Percentiles rank a stretch among this genome's conserved stretches.
Evolutionary conservation across 2,113 vertebrate species (phyloP).

Genomic region (Bos indicus): DNA sequence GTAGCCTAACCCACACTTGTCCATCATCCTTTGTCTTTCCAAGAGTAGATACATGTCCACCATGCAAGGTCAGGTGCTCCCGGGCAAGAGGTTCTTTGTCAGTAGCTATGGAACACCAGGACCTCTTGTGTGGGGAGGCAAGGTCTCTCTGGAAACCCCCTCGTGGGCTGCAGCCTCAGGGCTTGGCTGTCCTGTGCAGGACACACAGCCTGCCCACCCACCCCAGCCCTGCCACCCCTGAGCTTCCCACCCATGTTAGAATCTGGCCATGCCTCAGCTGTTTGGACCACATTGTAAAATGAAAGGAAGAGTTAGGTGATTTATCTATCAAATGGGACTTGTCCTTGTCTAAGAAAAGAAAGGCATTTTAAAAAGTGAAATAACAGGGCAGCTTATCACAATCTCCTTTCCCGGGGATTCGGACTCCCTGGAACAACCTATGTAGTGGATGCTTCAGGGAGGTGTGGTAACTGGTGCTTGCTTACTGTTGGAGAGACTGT

Average conservation of each 20-base stretch:
- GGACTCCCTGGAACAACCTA: neutral
- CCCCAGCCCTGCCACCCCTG: neutral
- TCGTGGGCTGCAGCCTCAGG: neutral
- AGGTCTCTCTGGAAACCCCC: neutral
- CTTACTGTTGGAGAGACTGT: neutral
- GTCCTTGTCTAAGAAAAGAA: neutral
- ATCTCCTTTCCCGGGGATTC: neutral
- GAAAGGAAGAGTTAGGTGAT: neutral
- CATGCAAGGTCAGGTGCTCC: neutral
- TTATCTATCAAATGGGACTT: neutral
- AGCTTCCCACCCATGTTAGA: neutral
- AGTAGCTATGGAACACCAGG: neutral
- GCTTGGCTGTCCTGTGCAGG: neutral
- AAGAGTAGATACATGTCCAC: neutral
- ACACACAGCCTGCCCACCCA: neutral
- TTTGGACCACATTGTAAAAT: neutral
- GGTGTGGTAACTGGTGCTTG: neutral
- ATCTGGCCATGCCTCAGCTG: too few species aligned
- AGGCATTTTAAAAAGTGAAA: neutral
- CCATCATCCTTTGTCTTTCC: neutral
- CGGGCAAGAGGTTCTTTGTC: neutral
- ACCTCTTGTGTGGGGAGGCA: neutral
- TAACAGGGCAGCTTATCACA: neutral
- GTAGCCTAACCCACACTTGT: neutral
- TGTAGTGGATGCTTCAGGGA: neutral